Evolutionary conservation across 2,888 invertebrate genomes (phyloP).

Genomic region (Peribatodes rhomboidaria): DNA sequence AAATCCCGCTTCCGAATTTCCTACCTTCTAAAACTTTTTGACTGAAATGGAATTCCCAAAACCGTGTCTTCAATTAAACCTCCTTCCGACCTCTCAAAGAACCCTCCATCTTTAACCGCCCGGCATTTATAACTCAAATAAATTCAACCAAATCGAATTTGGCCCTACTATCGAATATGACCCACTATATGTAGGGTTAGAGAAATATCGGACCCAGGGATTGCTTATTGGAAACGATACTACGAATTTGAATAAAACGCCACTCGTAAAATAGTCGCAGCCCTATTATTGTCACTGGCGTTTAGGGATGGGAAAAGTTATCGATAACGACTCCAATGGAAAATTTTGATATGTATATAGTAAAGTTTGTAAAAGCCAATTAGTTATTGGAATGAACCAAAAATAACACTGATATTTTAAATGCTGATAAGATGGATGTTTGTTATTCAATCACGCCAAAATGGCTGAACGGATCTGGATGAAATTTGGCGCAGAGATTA

Average conservation of each 20-base stretch:
- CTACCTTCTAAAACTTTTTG: neutral
- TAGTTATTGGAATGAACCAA: no score
- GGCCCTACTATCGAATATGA: constrained; percentile 36
- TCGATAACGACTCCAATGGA: constrained; percentile 38
- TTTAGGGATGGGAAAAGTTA: constrained; percentile 52
- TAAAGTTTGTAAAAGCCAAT: no score
- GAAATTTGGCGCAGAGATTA: no score
- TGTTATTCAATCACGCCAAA: no score
- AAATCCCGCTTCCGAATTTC: neutral
- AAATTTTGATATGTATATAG: no score
- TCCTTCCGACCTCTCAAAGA: neutral
- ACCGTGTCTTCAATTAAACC: constrained; percentile 11
- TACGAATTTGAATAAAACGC: constrained; percentile 84
- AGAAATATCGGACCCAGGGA: constrained; percentile 46
- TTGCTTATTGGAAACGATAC: constrained; percentile 58
- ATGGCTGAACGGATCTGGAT: no score
- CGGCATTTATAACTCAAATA: constrained; percentile 35
- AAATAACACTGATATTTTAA: no score
- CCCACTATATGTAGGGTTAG: constrained; percentile 42
- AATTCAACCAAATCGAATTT: constrained; percentile 39
- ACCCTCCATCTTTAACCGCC: constrained; percentile 18
- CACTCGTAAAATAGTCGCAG: constrained; percentile 79
- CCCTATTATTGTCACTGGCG: constrained; percentile 73
- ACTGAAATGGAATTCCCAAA: neutral
- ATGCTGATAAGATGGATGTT: no score